Evolutionary conservation across 2,113 vertebrate genomes (phyloP).

Genomic region (Aptenodytes patagonicus): DNA sequence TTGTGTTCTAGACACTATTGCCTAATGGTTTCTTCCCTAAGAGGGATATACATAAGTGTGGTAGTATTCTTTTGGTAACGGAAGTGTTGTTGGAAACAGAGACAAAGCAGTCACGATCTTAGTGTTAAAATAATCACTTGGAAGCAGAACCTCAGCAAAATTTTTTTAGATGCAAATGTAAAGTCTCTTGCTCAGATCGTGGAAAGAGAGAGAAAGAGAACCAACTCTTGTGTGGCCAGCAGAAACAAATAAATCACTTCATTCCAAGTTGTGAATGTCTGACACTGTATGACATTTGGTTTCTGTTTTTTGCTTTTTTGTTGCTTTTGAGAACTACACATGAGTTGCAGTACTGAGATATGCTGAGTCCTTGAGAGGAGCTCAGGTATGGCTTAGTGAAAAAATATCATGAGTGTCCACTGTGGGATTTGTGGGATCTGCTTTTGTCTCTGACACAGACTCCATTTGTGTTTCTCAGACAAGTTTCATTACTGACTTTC

Average conservation of each 20-base stretch:
- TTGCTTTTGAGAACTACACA: neutral
- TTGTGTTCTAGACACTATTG: neutral
- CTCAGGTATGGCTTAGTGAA: neutral
- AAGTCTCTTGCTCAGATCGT: neutral
- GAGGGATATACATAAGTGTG: neutral
- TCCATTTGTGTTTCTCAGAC: neutral
- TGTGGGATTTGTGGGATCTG: neutral
- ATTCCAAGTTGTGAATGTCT: neutral
- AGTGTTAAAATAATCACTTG: neutral
- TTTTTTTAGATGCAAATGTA: neutral
- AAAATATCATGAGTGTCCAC: neutral
- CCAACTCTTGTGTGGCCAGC: neutral
- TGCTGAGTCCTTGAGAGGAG: neutral
- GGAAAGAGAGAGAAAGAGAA: neutral
- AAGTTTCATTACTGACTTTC: neutral
- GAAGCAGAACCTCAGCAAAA: neutral
- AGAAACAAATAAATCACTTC: neutral
- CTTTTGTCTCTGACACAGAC: neutral
- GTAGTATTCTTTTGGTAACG: neutral
- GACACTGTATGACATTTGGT: neutral
- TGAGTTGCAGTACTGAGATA: neutral
- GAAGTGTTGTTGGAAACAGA: neutral
- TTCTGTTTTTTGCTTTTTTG: neutral
- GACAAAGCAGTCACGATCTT: neutral
- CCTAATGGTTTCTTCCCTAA: neutral